Percentiles rank a stretch among this genome's conserved stretches.
Conservation (phyloP, 2,113 vertebrate species). For the Crotalus helleri region DNA sequence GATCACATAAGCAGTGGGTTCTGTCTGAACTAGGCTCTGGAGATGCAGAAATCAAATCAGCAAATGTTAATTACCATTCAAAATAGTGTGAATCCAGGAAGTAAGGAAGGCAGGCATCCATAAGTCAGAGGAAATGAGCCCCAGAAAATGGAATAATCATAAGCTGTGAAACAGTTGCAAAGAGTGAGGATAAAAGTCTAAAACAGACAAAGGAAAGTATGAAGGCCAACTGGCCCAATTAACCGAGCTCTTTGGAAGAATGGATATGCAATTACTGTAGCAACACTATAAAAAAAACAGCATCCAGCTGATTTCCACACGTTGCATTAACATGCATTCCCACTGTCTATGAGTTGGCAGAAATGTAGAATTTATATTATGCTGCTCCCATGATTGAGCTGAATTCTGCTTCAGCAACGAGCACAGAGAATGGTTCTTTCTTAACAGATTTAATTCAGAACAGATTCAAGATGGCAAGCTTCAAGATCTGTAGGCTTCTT, state of each 20-base stretch:
- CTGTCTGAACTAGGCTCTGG: background rate
- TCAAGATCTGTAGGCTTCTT: background rate
- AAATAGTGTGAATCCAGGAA: background rate
- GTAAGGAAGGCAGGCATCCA: background rate
- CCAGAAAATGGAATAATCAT: background rate
- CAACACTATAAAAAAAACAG: background rate
- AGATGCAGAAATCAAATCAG: background rate
- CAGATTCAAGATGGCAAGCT: background rate
- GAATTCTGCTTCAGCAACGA: background rate
- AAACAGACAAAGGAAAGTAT: background rate
- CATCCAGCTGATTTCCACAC: background rate
- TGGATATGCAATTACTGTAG: background rate
- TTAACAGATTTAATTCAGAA: background rate
- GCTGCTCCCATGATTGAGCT: background rate
- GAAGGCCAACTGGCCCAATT: background rate
- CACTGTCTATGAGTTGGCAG: background rate
- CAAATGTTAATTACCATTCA: conserved; percentile 1
- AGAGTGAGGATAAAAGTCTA: background rate
- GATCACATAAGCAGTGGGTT: background rate
- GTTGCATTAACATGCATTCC: background rate
- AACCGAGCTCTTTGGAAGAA: background rate
- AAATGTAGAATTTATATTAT: background rate
- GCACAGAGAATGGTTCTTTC: background rate
- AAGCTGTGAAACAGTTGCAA: background rate
- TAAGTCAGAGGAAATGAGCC: background rate